phyloP scores from a whole-genome alignment of 2,888 invertebrate genomes.

The Scotopteryx bipunctaria region DNA sequence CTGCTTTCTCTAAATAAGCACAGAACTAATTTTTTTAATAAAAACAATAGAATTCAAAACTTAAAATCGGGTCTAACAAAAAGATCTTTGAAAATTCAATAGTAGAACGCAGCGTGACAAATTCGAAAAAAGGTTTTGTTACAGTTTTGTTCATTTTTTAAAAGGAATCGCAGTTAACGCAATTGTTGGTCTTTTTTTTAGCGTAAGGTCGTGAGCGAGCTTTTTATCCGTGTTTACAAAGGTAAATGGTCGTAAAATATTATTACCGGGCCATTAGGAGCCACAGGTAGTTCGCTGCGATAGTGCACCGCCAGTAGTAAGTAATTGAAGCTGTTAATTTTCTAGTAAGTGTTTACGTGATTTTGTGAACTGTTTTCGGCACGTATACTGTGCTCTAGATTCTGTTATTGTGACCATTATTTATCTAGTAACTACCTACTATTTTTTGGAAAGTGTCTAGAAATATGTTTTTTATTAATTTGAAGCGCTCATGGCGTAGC shows the following conservation, averaged over 20 bases:
- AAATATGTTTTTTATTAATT: no score
- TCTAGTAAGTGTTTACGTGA: slow-evolving; percentile 58
- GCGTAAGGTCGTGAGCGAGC: slow-evolving; percentile 59
- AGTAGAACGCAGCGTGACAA: slow-evolving; percentile 45
- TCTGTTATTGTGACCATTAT: not conserved
- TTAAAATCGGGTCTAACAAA: no score
- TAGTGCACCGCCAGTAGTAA: slow-evolving; percentile 56
- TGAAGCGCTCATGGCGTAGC: no score
- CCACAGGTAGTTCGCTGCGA: slow-evolving; percentile 77
- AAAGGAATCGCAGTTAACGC: slow-evolving; percentile 60
- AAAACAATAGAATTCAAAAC: slow-evolving; percentile 33
- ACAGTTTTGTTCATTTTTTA: slow-evolving; percentile 55
- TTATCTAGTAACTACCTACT: no score
- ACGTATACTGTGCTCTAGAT: slow-evolving; percentile 20
- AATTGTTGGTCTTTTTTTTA: slow-evolving; percentile 70
- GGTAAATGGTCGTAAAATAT: slow-evolving; percentile 79
- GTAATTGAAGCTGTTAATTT: slow-evolving; percentile 74
- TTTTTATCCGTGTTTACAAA: slow-evolving; percentile 75
- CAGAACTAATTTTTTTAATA: not conserved
- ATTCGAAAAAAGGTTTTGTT: slow-evolving; percentile 47
- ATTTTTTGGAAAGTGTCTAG: no score
- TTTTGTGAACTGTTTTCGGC: slow-evolving; percentile 49
- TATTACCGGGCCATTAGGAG: slow-evolving; percentile 76
- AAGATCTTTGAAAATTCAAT: slow-evolving; percentile 31
- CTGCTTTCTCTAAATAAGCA: slow-evolving; percentile 22